These are phyloP conservation scores for Cryptosula pallasiana DNA, from an alignment of 2,888 invertebrate species.

Conservation along the genomic window DNA sequence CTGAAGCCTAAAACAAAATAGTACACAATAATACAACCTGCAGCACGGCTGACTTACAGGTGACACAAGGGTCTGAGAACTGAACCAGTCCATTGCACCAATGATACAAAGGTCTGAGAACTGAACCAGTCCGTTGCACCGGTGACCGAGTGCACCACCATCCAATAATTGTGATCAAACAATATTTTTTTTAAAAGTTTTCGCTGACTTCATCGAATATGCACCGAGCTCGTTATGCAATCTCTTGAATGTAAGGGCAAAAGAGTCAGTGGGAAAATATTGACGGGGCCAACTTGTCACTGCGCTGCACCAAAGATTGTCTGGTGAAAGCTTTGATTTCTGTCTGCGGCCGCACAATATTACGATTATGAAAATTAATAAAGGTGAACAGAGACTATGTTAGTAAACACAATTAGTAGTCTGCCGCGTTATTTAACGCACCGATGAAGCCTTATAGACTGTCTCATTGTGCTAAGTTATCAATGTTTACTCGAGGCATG, in stretches of 20 bases:
- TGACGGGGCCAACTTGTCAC: background rate
- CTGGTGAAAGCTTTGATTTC: background rate
- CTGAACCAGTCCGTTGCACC: too few species aligned
- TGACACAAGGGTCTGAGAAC: too few species aligned
- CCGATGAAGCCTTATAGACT: background rate
- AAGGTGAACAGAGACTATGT: background rate
- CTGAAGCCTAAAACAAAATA: background rate
- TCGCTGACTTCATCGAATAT: background rate
- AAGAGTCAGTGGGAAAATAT: background rate
- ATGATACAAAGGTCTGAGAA: too few species aligned
- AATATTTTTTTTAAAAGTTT: too few species aligned
- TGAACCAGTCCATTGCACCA: too few species aligned
- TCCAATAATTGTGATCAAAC: too few species aligned
- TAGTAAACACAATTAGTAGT: background rate
- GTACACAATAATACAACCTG: too few species aligned
- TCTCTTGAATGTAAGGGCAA: background rate
- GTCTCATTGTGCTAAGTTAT: background rate
- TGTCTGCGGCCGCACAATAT: background rate
- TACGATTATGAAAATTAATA: slow-evolving; percentile 9
- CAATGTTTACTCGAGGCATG: background rate
- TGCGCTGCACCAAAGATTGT: slow-evolving; percentile 11
- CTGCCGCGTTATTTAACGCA: background rate
- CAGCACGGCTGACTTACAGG: too few species aligned
- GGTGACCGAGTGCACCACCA: too few species aligned
- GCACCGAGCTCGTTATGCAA: background rate